Percentiles rank a stretch among this genome's conserved stretches.
phyloP scores from a whole-genome alignment of 2,113 vertebrate species.

The Corvus moneduloides region DNA sequence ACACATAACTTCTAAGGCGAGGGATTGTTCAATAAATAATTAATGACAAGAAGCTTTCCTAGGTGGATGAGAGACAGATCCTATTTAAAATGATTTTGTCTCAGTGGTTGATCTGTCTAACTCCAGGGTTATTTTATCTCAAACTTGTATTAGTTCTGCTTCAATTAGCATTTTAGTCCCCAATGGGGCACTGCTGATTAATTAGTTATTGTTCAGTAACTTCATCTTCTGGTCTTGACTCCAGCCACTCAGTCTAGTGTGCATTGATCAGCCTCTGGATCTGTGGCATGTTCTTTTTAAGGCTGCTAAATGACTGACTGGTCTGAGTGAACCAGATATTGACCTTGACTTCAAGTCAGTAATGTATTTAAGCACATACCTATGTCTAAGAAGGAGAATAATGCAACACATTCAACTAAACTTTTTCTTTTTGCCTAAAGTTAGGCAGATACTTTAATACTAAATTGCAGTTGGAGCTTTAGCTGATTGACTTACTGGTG shows the following conservation, averaged over 20 bases:
- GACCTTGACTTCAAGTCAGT: not conserved
- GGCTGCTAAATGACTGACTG: not conserved
- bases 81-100: constrained; percentile 60
- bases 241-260: constrained; percentile 8
- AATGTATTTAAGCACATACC: not conserved
- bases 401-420: not conserved
- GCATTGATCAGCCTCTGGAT: constrained; percentile 29
- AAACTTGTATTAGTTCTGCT: constrained; percentile 44
- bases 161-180: constrained; percentile 53
- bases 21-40: constrained; percentile 60
- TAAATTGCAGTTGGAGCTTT: not conserved
- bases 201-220: constrained; percentile 51
- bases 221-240: constrained; percentile 35
- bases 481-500: not conserved
- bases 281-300: not conserved
- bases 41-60: constrained; percentile 49
- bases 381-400: not conserved
- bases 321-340: not conserved
- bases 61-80: constrained; percentile 54
- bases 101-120: constrained; percentile 55
- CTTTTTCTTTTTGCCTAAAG: not conserved
- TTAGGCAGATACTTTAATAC: not conserved
- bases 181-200: constrained; percentile 3
- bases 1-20: constrained; percentile 41
- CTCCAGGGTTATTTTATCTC: constrained; percentile 41